Evolutionary conservation across 2,113 vertebrate species (phyloP).

Genomic region (Mionectes macconnelli): DNA sequence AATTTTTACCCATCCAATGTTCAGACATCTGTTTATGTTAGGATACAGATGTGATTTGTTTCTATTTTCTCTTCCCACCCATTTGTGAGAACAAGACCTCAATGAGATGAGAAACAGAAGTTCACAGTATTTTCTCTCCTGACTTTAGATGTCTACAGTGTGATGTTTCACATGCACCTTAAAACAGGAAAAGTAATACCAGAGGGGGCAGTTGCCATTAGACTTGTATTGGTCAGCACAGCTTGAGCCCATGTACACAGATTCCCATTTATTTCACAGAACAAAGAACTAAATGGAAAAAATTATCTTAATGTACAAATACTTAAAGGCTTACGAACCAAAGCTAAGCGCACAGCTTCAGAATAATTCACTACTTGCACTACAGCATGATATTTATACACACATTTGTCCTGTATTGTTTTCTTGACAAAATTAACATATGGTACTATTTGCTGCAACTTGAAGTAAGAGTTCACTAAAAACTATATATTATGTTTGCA

Average conservation of each 20-base stretch:
- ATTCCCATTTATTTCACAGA: neutral
- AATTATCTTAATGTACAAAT: neutral
- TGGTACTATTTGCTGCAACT: neutral
- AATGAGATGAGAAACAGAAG: neutral
- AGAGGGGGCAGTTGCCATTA: neutral
- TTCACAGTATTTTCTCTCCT: neutral
- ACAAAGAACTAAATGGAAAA: neutral
- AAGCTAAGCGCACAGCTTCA: neutral
- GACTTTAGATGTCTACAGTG: neutral
- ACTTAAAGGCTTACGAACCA: neutral
- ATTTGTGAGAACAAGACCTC: neutral
- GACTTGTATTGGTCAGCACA: neutral
- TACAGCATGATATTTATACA: accelerated
- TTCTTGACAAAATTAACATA: neutral
- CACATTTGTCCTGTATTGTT: neutral
- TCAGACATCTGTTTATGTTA: neutral
- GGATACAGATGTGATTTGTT: neutral
- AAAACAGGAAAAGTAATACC: neutral
- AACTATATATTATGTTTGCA: neutral
- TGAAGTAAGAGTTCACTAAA: neutral
- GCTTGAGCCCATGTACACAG: neutral
- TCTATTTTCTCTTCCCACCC: neutral
- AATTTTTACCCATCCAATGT: neutral
- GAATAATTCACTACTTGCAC: neutral
- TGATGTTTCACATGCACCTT: neutral